These are phyloP conservation scores for Sinocyclocheilus anophthalmus DNA, from an alignment of 2,113 vertebrate species.

Conservation along the genomic window DNA sequence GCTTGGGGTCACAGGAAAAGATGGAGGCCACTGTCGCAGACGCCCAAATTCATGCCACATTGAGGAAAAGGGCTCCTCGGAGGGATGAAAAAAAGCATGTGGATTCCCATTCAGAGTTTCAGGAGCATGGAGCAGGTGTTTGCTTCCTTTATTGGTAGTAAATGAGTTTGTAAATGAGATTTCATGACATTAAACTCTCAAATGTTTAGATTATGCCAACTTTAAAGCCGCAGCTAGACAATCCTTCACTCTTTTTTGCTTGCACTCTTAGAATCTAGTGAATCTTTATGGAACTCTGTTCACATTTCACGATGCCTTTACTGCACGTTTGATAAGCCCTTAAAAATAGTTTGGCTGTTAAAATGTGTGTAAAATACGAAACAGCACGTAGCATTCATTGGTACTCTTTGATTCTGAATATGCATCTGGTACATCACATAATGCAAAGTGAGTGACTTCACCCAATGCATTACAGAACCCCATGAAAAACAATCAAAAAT, in stretches of 20 bases:
- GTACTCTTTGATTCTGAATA: slow-evolving; percentile 24
- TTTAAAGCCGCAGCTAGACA: slow-evolving; percentile 51
- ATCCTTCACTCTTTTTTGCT: slow-evolving; percentile 13
- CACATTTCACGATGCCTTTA: slow-evolving; percentile 57
- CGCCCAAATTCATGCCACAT: slow-evolving; percentile 71
- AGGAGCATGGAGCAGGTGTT: slow-evolving; percentile 70
- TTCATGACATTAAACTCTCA: slow-evolving; percentile 72
- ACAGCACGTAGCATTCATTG: background rate
- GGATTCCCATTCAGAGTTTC: slow-evolving; percentile 60
- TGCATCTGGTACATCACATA: slow-evolving; percentile 5
- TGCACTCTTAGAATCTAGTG: slow-evolving; percentile 53
- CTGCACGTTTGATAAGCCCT: slow-evolving; percentile 49
- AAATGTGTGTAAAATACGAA: slow-evolving; percentile 50
- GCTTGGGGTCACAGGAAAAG: slow-evolving; percentile 65
- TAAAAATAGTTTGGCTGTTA: slow-evolving; percentile 58
- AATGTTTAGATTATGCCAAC: slow-evolving; percentile 66
- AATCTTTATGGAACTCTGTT: slow-evolving; percentile 59
- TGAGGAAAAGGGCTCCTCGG: slow-evolving; percentile 58
- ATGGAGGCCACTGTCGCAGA: slow-evolving; percentile 70
- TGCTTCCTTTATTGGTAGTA: slow-evolving; percentile 73
- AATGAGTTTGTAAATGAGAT: slow-evolving; percentile 74
- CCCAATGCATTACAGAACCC: background rate
- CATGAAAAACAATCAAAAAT: background rate
- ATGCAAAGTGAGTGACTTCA: slow-evolving; percentile 5
- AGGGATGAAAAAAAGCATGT: slow-evolving; percentile 49